These are phyloP conservation scores for Ceratotherium simum DNA, from an alignment of 2,113 vertebrate genomes.

Conservation along the genomic window DNA sequence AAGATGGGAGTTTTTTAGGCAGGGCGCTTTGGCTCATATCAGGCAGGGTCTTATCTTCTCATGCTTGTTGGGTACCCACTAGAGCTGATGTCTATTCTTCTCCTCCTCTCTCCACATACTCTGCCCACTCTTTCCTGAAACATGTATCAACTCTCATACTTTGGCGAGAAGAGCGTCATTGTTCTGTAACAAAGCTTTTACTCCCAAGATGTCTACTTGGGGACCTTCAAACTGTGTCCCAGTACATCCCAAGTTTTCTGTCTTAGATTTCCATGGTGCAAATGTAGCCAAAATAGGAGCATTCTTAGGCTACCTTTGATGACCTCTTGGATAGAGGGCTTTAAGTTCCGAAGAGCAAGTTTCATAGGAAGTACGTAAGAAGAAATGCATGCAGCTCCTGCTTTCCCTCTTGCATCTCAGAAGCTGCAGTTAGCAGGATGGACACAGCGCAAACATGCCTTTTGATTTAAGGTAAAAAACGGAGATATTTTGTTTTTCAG, in stretches of 20 bases:
- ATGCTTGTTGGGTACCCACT: background rate
- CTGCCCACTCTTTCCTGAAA: background rate
- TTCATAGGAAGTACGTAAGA: background rate
- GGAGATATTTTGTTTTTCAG: slow-evolving; percentile 76
- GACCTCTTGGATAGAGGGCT: background rate
- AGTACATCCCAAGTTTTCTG: background rate
- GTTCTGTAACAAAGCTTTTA: background rate
- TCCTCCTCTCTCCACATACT: background rate
- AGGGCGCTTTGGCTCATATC: background rate
- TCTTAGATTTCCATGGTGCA: background rate
- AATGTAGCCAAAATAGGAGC: background rate
- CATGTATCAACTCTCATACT: background rate
- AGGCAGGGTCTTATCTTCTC: background rate
- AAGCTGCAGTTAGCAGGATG: slow-evolving; percentile 21
- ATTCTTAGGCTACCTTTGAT: background rate
- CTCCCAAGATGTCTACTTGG: background rate
- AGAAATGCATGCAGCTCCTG: background rate
- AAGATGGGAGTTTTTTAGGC: background rate
- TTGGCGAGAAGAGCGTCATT: background rate
- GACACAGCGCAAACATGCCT: slow-evolving; percentile 71
- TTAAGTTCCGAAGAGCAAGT: background rate
- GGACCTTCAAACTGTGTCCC: background rate
- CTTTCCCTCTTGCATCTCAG: background rate
- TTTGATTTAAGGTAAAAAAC: slow-evolving; percentile 71
- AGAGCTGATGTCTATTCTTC: background rate